Evolutionary conservation across 2,888 invertebrate species (phyloP).

Genomic region (Tenthredo mesomela): DNA sequence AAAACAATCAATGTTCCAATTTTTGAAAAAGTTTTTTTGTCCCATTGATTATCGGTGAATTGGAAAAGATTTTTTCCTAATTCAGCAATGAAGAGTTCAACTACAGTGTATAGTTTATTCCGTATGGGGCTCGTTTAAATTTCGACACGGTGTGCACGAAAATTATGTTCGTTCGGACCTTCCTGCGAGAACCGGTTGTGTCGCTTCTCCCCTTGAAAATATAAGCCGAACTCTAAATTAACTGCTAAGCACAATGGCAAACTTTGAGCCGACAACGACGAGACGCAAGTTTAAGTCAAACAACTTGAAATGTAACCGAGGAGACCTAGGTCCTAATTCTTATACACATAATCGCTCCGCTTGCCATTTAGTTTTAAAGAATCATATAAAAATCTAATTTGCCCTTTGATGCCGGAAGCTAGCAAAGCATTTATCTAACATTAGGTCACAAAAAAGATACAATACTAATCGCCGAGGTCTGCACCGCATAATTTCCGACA

Average conservation of each 20-base stretch:
- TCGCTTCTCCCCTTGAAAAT: constrained; percentile 34
- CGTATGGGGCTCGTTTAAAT: neutral
- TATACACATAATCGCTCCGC: neutral
- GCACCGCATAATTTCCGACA: neutral
- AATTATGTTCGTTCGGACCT: constrained; percentile 2
- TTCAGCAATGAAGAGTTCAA: neutral
- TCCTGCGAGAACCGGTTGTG: constrained; percentile 33
- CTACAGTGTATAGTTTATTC: neutral
- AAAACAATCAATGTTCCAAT: neutral
- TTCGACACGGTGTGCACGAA: constrained; percentile 18
- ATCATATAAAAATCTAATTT: neutral
- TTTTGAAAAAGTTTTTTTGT: neutral
- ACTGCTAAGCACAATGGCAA: constrained; percentile 36
- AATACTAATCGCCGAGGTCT: neutral
- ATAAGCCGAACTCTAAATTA: constrained; percentile 26
- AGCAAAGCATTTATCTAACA: neutral
- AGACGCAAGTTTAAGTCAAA: constrained; percentile 1
- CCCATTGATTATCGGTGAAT: neutral
- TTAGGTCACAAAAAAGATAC: neutral
- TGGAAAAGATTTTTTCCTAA: neutral
- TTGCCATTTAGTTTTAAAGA: neutral
- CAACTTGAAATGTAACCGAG: neutral
- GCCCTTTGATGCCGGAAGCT: neutral
- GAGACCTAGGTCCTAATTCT: neutral
- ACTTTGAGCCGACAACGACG: neutral